Evolutionary conservation across 64 coral and sea anemone genomes (phyloP).

Genomic region (Anthopleura sola): DNA sequence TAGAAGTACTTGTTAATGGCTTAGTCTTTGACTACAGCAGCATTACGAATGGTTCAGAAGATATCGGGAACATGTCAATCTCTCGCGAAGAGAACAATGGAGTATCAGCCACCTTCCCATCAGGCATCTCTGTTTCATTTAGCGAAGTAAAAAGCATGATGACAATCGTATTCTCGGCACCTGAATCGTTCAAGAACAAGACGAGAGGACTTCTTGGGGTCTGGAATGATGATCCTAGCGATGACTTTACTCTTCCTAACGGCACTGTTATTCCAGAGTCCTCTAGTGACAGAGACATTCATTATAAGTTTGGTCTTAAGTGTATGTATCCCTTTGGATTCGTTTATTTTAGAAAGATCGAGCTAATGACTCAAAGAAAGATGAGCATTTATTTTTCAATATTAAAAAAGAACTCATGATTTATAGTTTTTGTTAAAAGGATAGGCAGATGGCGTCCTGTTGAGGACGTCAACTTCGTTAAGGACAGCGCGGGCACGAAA

Average conservation of each 20-base stretch:
- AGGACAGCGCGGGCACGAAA: no score
- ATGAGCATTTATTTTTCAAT: no score
- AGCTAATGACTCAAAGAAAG: background rate
- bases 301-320: conserved; percentile 47
- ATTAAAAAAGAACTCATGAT: no score
- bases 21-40: background rate
- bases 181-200: conserved; percentile 32
- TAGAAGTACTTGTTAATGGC: conserved; percentile 17
- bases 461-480: no score
- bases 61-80: conserved; percentile 36
- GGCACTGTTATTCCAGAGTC: conserved; percentile 26
- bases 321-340: conserved; percentile 1
- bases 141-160: conserved; percentile 29
- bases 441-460: no score
- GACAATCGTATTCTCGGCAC: conserved; percentile 22
- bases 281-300: conserved; percentile 33
- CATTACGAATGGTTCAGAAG: background rate
- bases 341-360: no score
- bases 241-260: conserved; percentile 55
- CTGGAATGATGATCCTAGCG: conserved; percentile 42
- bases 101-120: conserved; percentile 34
- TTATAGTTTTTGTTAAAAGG: no score
- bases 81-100: conserved; percentile 20
- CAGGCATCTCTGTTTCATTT: conserved; percentile 31
- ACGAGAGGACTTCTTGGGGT: conserved; percentile 54